Percentiles rank a stretch among this genome's conserved stretches.
phyloP scores from a whole-genome alignment of 2,113 vertebrate genomes.

The Scomber scombrus region DNA sequence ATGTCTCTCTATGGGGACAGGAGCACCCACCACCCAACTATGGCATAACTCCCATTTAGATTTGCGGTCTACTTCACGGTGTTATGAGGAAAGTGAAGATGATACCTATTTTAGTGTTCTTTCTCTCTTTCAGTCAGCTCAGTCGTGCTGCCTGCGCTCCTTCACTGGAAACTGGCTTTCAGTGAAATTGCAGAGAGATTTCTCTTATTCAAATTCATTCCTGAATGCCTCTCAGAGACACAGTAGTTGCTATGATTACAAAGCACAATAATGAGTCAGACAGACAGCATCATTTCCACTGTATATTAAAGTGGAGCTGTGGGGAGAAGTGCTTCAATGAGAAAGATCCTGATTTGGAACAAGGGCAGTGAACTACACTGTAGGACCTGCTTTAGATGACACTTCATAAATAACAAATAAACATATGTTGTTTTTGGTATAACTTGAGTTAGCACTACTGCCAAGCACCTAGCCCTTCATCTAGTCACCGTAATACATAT shows the following conservation, averaged over 20 bases:
- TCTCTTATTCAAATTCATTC: slow-evolving; percentile 66
- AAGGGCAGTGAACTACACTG: neutral
- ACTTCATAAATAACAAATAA: slow-evolving; percentile 14
- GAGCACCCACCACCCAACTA: slow-evolving; percentile 44
- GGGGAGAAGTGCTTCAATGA: slow-evolving; percentile 10
- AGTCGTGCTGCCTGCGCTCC: slow-evolving; percentile 25
- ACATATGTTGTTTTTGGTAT: slow-evolving; percentile 26
- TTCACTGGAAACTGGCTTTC: slow-evolving; percentile 53
- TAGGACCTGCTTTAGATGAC: neutral
- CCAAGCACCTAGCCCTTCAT: slow-evolving; percentile 1
- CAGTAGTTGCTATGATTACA: slow-evolving; percentile 73
- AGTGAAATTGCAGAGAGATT: slow-evolving; percentile 66
- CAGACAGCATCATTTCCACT: slow-evolving; percentile 53
- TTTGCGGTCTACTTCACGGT: slow-evolving; percentile 46
- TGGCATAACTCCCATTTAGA: slow-evolving; percentile 51
- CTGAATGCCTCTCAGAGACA: slow-evolving; percentile 55
- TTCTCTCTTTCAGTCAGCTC: slow-evolving; percentile 31
- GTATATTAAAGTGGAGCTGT: slow-evolving; percentile 53
- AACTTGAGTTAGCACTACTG: neutral
- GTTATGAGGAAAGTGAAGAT: slow-evolving; percentile 54
- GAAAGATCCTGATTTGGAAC: slow-evolving; percentile 29
- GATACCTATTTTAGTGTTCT: slow-evolving; percentile 50
- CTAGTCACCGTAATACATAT: slow-evolving; percentile 14
- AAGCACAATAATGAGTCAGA: slow-evolving; percentile 69
- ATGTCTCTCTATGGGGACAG: slow-evolving; percentile 33